Evolutionary conservation across 2,888 invertebrate species (phyloP).

Genomic region (Pyrochroa serraticornis): DNA sequence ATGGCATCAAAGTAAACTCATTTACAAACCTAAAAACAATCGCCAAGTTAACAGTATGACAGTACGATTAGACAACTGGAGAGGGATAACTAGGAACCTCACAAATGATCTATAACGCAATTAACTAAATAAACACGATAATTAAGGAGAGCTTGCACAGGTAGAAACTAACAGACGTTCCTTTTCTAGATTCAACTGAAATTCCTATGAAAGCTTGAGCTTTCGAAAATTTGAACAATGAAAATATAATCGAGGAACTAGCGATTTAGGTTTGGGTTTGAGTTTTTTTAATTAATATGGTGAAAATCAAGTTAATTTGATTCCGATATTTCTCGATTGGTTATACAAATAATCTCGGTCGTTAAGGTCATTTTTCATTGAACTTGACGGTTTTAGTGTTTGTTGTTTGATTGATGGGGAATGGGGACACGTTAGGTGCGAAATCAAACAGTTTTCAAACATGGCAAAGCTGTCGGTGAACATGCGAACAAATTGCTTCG

Average conservation of each 20-base stretch:
- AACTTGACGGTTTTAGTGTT: constrained; percentile 31
- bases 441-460: constrained; percentile 22
- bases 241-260: too few relatives aligned
- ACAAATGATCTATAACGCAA: constrained; percentile 27
- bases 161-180: background rate
- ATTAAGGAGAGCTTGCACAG: constrained; percentile 13
- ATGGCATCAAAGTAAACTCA: constrained; percentile 8
- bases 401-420: constrained; percentile 30
- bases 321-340: constrained; percentile 36
- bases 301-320: constrained; percentile 12
- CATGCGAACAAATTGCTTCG: constrained; percentile 8
- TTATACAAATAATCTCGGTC: constrained; percentile 39
- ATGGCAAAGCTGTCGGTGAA: constrained; percentile 15
- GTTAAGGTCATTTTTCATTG: constrained; percentile 41
- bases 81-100: constrained; percentile 12
- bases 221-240: too few relatives aligned
- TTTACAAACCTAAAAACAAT: constrained; percentile 13
- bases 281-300: constrained; percentile 11
- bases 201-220: too few relatives aligned
- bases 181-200: too few relatives aligned
- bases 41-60: constrained; percentile 7
- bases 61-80: constrained; percentile 13
- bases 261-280: too few relatives aligned
- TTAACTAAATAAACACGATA: constrained; percentile 24
- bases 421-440: constrained; percentile 22